Percentiles rank a stretch among this genome's conserved stretches.
Conservation (phyloP, 2,888 invertebrate species). For the Lasioglossum marginatum region DNA sequence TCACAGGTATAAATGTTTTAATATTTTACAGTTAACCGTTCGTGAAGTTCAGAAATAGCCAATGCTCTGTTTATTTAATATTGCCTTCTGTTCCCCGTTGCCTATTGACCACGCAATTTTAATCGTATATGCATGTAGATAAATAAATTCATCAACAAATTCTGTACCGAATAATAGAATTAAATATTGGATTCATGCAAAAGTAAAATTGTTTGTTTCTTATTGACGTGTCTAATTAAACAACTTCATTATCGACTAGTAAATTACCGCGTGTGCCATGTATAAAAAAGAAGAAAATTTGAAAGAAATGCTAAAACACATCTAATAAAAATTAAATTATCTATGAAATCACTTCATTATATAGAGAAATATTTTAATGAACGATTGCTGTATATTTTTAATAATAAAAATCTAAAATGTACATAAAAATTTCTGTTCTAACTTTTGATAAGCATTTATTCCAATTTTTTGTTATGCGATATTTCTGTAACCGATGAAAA, state of each 20-base stretch:
- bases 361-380: no score
- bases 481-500: neutral
- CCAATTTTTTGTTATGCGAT: neutral
- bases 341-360: no score
- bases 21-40: constrained; percentile 15
- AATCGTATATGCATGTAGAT: neutral
- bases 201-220: neutral
- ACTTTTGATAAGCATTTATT: neutral
- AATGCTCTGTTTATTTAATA: constrained; percentile 9
- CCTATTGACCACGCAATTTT: neutral
- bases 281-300: no score
- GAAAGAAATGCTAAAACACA: no score
- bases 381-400: no score
- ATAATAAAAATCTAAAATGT: no score
- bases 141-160: neutral
- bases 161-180: neutral
- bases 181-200: neutral
- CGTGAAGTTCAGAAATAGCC: neutral
- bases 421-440: neutral
- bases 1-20: neutral
- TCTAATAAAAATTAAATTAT: no score
- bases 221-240: no score
- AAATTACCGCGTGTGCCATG: no score
- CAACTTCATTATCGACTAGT: no score
- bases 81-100: neutral